Evolutionary conservation across 2,888 invertebrate species (phyloP).

Genomic region (Lycophotia porphyrea): DNA sequence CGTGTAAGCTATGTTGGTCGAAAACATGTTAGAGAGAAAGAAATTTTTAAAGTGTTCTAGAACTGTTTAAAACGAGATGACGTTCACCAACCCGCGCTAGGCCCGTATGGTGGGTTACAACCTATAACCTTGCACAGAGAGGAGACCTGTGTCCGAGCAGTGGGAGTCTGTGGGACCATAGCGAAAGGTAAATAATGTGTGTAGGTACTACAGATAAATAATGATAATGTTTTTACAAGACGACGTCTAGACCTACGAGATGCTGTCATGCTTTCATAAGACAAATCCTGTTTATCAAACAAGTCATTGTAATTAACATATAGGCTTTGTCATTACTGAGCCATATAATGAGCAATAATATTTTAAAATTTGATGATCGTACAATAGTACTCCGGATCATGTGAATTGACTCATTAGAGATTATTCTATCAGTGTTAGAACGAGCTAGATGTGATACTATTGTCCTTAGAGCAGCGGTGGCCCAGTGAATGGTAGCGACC

Average conservation of each 20-base stretch:
- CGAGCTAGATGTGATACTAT: not conserved
- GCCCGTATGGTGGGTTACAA: not conserved
- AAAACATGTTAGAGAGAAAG: not conserved
- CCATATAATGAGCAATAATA: not conserved
- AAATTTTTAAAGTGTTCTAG: not conserved
- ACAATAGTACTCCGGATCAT: not conserved
- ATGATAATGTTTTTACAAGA: not conserved
- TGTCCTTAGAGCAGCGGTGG: too few relatives aligned
- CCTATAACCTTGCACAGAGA: not conserved
- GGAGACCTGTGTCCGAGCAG: too few relatives aligned
- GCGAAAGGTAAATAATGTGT: not conserved
- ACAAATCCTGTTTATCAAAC: constrained; percentile 38
- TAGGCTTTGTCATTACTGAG: not conserved
- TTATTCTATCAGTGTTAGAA: not conserved
- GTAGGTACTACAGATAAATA: not conserved
- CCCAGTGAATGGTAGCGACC: too few relatives aligned
- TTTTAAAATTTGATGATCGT: not conserved
- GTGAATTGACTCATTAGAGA: not conserved
- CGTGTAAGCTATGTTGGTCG: not conserved
- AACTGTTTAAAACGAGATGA: not conserved
- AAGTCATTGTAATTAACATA: constrained; percentile 9
- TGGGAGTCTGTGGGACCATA: too few relatives aligned
- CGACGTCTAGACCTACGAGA: not conserved
- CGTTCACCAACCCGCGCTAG: not conserved
- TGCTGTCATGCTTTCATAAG: not conserved